Evolutionary conservation across 1,140 invertebrate species (phyloP).

Genomic region (Drosophila lacteicornis): DNA sequence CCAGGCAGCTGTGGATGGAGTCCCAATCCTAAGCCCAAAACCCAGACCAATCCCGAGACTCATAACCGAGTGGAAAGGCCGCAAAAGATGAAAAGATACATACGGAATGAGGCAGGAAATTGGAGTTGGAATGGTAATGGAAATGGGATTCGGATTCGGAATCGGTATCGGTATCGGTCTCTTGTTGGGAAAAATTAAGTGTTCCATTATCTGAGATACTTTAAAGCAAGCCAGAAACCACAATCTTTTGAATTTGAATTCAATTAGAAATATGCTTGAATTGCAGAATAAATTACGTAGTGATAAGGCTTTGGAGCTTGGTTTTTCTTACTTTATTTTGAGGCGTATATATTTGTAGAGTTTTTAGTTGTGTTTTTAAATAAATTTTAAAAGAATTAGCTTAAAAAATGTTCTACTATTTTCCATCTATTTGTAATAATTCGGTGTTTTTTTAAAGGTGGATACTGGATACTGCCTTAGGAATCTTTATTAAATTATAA

Average conservation of each 20-base stretch:
- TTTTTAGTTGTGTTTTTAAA: no score
- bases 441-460: no score
- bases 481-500: no score
- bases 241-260: neutral
- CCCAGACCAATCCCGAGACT: conserved; percentile 41
- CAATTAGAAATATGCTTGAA: neutral
- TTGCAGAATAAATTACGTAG: neutral
- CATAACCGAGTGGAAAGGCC: conserved; percentile 58
- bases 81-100: conserved; percentile 61
- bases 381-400: no score
- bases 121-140: conserved; percentile 7
- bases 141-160: neutral
- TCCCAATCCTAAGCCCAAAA: neutral
- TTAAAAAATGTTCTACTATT: no score
- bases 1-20: conserved; percentile 2
- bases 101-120: conserved; percentile 49
- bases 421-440: no score
- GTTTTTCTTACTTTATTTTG: no score
- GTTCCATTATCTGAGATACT: conserved; percentile 7
- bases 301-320: neutral
- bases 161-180: neutral
- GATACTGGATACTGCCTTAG: no score
- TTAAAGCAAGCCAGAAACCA: neutral
- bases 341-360: no score
- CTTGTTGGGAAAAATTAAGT: conserved; percentile 19